Evolutionary conservation across 2,888 invertebrate species (phyloP).

Genomic region (Chrysopilus asiliformis): DNA sequence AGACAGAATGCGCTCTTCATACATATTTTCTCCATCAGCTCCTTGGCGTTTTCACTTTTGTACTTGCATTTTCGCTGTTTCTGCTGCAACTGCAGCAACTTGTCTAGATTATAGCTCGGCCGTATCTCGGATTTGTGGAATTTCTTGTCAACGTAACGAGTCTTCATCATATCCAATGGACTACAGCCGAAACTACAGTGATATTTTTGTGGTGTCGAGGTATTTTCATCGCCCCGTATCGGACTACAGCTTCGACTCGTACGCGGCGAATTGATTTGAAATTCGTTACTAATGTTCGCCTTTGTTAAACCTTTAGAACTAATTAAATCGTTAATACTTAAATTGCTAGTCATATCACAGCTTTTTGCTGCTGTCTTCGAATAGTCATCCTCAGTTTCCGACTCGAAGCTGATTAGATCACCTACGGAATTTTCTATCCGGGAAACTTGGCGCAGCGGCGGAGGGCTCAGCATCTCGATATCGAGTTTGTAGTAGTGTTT

Average conservation of each 20-base stretch:
- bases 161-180: slow-evolving; percentile 22
- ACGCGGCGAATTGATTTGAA: slow-evolving; percentile 27
- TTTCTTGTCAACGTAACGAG: slow-evolving; percentile 28
- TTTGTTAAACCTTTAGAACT: slow-evolving; percentile 9
- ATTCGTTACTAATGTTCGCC: slow-evolving; percentile 11
- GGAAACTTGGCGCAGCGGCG: too few relatives aligned
- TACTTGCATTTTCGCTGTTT: slow-evolving; percentile 60
- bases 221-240: slow-evolving; percentile 7
- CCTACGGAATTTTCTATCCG: too few relatives aligned
- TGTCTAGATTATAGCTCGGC: slow-evolving; percentile 57
- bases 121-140: slow-evolving; percentile 50
- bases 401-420: background rate
- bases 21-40: slow-evolving; percentile 38
- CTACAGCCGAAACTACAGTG: background rate
- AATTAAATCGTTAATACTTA: slow-evolving; percentile 6
- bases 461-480: slow-evolving; percentile 3
- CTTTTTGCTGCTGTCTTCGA: slow-evolving; percentile 6
- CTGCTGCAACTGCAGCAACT: slow-evolving; percentile 54
- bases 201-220: background rate
- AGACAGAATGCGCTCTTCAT: slow-evolving; percentile 35
- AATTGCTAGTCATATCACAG: slow-evolving; percentile 12
- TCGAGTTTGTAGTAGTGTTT: slow-evolving; percentile 19
- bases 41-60: slow-evolving; percentile 47
- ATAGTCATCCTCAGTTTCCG: background rate
- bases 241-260: slow-evolving; percentile 28